Evolutionary conservation across 2,797 vertebrate genomes (phyloP).

Genomic region (Eurystomus glaucurus): DNA sequence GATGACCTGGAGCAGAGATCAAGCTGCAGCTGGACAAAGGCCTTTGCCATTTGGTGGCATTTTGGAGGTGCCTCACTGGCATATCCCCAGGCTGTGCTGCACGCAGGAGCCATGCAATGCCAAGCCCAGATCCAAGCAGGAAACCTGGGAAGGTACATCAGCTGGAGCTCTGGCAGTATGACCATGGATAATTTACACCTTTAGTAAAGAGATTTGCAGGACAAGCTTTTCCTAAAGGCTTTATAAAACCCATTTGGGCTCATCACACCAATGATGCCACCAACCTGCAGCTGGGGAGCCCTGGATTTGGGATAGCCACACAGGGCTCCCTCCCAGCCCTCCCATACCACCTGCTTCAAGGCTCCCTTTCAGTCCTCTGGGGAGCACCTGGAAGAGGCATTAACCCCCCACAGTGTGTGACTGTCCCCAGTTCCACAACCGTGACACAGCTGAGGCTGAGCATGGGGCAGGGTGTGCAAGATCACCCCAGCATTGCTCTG

Average conservation of each 20-base stretch:
- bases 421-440: neutral
- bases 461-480: rapidly evolving
- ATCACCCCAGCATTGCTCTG: neutral
- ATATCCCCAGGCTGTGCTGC: neutral
- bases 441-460: neutral
- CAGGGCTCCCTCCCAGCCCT: neutral
- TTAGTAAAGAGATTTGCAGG: neutral
- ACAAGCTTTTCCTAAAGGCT: neutral
- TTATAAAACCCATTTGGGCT: neutral
- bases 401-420: neutral
- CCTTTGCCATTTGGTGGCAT: neutral
- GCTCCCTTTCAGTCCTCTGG: rapidly evolving
- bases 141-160: neutral
- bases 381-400: neutral
- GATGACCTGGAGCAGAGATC: neutral
- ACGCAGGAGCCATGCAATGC: neutral
- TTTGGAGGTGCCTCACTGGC: neutral
- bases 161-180: neutral
- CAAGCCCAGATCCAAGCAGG: neutral
- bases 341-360: rapidly evolving
- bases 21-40: rapidly evolving
- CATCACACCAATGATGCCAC: rapidly evolving
- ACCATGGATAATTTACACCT: neutral
- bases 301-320: neutral
- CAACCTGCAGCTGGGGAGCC: neutral